Evolutionary conservation across 1,140 invertebrate species (phyloP).

Genomic region (Melanaphis sacchari): DNA sequence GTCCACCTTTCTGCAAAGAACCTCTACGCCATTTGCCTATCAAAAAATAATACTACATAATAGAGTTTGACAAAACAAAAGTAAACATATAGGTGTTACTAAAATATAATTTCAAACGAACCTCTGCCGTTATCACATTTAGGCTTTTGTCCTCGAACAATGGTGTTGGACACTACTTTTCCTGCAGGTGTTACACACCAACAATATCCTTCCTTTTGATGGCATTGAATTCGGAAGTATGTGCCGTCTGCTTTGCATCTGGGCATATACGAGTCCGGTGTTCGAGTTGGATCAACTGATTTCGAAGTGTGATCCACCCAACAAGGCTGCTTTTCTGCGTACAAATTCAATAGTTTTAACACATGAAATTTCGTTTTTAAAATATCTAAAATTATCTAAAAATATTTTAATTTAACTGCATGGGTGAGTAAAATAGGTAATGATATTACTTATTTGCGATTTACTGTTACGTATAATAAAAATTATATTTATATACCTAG

Average conservation of each 20-base stretch:
- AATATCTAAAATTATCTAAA: not conserved
- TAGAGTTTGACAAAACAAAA: not conserved
- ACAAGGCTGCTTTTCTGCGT: constrained; percentile 66
- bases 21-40: constrained; percentile 60
- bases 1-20: constrained; percentile 56
- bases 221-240: constrained; percentile 85
- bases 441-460: not conserved
- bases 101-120: constrained; percentile 59
- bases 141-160: constrained; percentile 73
- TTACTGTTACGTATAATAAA: not conserved
- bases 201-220: constrained; percentile 76
- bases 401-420: not conserved
- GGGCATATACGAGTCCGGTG: constrained; percentile 64
- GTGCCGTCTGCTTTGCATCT: constrained; percentile 81
- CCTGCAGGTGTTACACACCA: constrained; percentile 86
- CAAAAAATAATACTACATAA: constrained; percentile 27
- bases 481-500: not conserved
- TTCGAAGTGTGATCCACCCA: constrained; percentile 64
- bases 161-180: constrained; percentile 77
- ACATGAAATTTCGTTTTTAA: not conserved
- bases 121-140: constrained; percentile 69
- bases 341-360: not conserved
- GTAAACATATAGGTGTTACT: not conserved
- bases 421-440: not conserved
- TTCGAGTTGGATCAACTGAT: constrained; percentile 46